These are phyloP conservation scores for Eulemur coronatus DNA, from an alignment of 2,797 vertebrate species.

Conservation along the genomic window DNA sequence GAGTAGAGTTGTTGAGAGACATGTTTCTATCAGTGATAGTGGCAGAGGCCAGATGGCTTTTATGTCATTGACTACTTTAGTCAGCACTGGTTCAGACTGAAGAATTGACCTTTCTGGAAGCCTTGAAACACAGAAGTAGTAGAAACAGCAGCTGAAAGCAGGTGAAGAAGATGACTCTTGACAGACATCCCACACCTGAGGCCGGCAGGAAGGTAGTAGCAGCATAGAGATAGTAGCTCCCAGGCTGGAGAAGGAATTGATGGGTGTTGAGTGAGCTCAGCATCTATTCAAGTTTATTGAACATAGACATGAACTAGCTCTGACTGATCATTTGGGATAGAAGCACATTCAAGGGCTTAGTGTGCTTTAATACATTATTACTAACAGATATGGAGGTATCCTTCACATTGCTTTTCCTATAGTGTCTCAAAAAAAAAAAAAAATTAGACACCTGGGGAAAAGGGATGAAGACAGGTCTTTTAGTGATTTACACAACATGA, in stretches of 20 bases:
- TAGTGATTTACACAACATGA: neutral
- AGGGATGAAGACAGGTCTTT: neutral
- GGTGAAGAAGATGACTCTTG: neutral
- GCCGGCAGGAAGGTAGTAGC: no score
- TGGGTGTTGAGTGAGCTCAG: neutral
- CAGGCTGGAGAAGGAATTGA: neutral
- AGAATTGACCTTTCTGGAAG: neutral
- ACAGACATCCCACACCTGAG: neutral
- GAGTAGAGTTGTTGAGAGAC: neutral
- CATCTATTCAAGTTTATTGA: neutral
- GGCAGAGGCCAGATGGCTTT: neutral
- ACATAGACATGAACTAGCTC: neutral
- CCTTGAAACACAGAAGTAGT: neutral
- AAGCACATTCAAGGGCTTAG: neutral
- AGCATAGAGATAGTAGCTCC: neutral
- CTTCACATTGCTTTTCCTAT: neutral
- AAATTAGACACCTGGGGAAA: neutral
- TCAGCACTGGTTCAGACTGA: neutral
- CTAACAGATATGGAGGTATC: neutral
- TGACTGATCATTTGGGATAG: neutral
- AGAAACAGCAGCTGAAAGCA: neutral
- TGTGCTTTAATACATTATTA: neutral
- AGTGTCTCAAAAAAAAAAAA: neutral
- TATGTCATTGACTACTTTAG: neutral
- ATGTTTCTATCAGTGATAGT: neutral